Percentiles rank a stretch among this genome's conserved stretches.
Evolutionary conservation across 1,140 invertebrate genomes (phyloP).

Genomic region (Frieseomelitta varia): DNA sequence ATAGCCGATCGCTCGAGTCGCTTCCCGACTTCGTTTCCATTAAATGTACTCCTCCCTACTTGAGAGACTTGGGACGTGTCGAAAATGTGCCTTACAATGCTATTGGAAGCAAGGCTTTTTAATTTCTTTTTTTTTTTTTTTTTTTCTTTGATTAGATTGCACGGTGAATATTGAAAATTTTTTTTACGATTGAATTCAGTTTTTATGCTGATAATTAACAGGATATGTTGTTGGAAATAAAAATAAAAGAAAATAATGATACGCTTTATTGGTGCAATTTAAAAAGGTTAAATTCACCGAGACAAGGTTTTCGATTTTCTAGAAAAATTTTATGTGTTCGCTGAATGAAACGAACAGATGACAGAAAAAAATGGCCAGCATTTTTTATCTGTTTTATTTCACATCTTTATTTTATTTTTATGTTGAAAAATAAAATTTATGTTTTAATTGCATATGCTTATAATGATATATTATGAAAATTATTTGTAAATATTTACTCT

Average conservation of each 20-base stretch:
- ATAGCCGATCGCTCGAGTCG: slow-evolving; percentile 49
- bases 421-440: neutral
- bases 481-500: neutral
- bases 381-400: neutral
- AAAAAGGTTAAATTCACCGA: slow-evolving; percentile 43
- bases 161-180: neutral
- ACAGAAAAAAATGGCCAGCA: neutral
- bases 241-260: neutral
- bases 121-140: neutral
- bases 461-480: neutral
- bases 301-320: slow-evolving; percentile 14
- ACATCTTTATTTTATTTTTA: neutral
- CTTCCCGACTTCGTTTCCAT: slow-evolving; percentile 56
- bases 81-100: slow-evolving; percentile 74
- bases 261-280: slow-evolving; percentile 53
- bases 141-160: neutral
- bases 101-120: slow-evolving; percentile 53
- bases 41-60: slow-evolving; percentile 23
- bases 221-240: slow-evolving; percentile 17
- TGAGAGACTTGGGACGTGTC: slow-evolving; percentile 63
- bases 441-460: neutral
- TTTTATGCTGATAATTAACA: slow-evolving; percentile 16
- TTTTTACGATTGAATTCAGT: neutral
- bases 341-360: neutral
- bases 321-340: slow-evolving; percentile 18